A percentile compares a stretch with the other conserved stretches of the same genome.
Conservation (phyloP, 2,797 vertebrate genomes). For the Setipinna tenuifilis region DNA sequence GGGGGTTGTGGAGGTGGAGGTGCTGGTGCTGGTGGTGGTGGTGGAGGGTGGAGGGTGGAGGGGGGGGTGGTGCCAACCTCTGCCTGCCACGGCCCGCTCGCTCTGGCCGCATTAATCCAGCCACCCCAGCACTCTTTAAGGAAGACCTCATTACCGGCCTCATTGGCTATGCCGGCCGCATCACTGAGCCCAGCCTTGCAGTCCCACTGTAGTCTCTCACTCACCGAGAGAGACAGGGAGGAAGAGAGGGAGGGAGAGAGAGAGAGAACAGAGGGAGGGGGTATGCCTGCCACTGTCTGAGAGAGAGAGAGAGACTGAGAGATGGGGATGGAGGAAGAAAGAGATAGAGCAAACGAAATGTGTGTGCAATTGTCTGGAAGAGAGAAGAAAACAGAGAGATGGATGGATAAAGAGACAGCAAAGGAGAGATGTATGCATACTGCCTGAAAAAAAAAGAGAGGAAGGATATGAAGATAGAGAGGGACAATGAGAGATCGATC, state of each 20-base stretch:
- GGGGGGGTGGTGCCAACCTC: conserved; percentile 10
- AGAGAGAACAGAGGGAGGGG: background rate
- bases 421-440: too few relatives aligned
- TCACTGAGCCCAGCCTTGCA: conserved; percentile 81
- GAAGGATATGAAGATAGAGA: background rate
- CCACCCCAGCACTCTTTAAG: conserved; percentile 86
- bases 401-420: background rate
- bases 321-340: background rate
- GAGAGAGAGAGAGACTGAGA: background rate
- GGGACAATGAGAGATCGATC: background rate
- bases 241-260: background rate
- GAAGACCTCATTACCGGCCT: conserved; percentile 89
- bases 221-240: conserved; percentile 13
- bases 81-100: conserved; percentile 65
- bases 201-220: conserved; percentile 59
- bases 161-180: conserved; percentile 89
- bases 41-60: background rate
- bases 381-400: background rate
- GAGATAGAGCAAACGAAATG: background rate
- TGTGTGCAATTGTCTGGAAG: background rate
- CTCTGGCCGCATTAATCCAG: conserved; percentile 81
- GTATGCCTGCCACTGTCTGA: background rate
- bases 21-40: background rate
- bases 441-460: too few relatives aligned
- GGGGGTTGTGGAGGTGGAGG: background rate